Base-by-base conservation (phyloP, 2,797 vertebrate genomes). In the Karalla daura region DNA sequence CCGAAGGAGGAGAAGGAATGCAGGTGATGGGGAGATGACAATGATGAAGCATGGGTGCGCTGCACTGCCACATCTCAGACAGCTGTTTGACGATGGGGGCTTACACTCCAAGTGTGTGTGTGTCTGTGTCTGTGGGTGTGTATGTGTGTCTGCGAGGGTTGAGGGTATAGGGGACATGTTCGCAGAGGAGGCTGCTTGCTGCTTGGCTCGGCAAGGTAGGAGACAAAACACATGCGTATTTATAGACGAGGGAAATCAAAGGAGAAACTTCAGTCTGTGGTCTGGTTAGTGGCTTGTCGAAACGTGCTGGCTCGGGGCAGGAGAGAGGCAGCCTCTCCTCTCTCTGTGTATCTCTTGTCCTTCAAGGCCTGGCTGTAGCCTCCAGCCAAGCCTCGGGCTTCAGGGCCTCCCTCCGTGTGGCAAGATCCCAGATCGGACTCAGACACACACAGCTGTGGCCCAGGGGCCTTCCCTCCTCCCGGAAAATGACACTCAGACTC, bases 11-110 rank as follows among this genome's bases (percentile, higher is more conserved):
- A 83, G 78, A 90, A 91, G 81, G 71, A 88, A 85, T 63, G 70
- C 78, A 83, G 88, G 92, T 95, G 94, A 95, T 92, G 88, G 90
- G 91, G 93, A 91, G 86, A 88, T 90, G 90, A 91, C 21, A 93
- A 61, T 91, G 90, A 89, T 91, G 88, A 87, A 94, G 88, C 80
- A 78, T 74, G 66, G 58, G 10, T 82, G 60, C 21, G 63, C 24
- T 27, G 64, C 62, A 60, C 33, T 5, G 40, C 75, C 90, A 70
- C 83, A 86, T 86, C 85, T 82, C 62, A 84, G 88, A 90, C 93
- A 94, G 91, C 91, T 94, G 93, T 91, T 93, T 88, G 84, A 77
- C 88, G 61, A 73, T 72, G 14, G 50, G 76, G 52, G 40, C 37
- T 70, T 70, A 66, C 70, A 49, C 52, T 66, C 54, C 32, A 23